phyloP scores from a whole-genome alignment of 2,888 invertebrate genomes.

The Macaria notata region DNA sequence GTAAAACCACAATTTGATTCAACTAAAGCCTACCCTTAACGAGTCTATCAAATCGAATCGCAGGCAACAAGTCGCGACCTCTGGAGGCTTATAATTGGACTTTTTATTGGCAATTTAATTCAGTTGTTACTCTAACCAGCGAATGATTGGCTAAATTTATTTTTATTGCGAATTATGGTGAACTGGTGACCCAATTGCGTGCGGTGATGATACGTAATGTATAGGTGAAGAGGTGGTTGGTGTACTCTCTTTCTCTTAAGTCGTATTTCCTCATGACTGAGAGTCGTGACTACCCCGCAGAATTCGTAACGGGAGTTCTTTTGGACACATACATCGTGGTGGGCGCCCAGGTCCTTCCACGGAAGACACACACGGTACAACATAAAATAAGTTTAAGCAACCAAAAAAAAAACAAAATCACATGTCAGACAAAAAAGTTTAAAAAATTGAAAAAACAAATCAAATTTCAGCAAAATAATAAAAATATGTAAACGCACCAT shows the following conservation, averaged over 20 bases:
- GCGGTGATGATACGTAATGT: slow-evolving; percentile 27
- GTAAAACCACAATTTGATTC: too few species aligned
- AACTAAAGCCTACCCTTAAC: slow-evolving; percentile 14
- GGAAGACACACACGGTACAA: too few species aligned
- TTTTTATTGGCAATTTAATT: slow-evolving; percentile 39
- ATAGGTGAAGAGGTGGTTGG: slow-evolving; percentile 1
- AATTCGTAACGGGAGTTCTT: not conserved
- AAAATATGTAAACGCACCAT: not conserved
- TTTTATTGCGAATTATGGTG: slow-evolving; percentile 33
- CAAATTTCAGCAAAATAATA: not conserved
- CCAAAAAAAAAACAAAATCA: too few species aligned
- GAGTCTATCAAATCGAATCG: slow-evolving; percentile 13
- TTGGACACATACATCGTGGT: not conserved
- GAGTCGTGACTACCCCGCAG: too few species aligned
- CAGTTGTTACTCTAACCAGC: slow-evolving; percentile 26
- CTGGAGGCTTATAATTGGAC: slow-evolving; percentile 34
- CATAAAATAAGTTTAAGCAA: not conserved
- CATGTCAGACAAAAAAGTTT: too few species aligned
- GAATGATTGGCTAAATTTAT: slow-evolving; percentile 35
- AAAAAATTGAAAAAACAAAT: not conserved
- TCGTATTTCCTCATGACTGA: too few species aligned
- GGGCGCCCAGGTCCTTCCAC: not conserved
- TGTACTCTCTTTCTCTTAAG: not conserved
- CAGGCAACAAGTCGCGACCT: slow-evolving; percentile 36
- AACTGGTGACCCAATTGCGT: slow-evolving; percentile 29